These are phyloP conservation scores for Poeciliopsis turneri DNA, from an alignment of 2,797 vertebrate species.

Conservation along the genomic window DNA sequence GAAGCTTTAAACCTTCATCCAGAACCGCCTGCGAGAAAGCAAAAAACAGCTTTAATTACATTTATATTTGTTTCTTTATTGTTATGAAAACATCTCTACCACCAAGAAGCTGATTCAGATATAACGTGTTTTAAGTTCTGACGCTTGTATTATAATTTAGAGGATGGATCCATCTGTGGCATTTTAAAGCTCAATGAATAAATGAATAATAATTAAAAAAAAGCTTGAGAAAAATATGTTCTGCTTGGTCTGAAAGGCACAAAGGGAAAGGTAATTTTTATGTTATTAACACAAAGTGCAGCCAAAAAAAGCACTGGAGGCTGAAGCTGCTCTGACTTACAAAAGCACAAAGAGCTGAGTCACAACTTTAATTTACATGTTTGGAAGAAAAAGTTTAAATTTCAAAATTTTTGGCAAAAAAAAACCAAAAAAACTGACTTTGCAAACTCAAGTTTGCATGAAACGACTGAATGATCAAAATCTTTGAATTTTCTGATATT, in stretches of 20 bases:
- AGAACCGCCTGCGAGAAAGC: conserved; percentile 35
- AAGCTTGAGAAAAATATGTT: background rate
- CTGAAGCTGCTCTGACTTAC: background rate
- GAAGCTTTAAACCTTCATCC: conserved; percentile 45
- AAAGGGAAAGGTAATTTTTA: background rate
- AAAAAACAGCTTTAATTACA: background rate
- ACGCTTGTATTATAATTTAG: background rate
- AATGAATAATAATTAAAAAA: background rate
- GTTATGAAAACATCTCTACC: background rate
- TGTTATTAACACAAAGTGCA: conserved; percentile 8
- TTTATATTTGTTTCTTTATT: background rate
- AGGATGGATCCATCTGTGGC: background rate
- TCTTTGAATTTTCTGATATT: no score
- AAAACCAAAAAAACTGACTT: background rate
- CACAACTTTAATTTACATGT: background rate
- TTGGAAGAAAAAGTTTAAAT: background rate
- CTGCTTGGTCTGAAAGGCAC: background rate
- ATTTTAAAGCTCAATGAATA: background rate
- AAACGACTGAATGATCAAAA: background rate
- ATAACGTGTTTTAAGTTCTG: no score
- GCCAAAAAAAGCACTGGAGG: background rate
- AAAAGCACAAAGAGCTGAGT: background rate
- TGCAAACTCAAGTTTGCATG: background rate
- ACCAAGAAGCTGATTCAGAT: no score
- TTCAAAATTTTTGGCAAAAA: background rate